Evolutionary conservation across 2,888 invertebrate genomes (phyloP), one percentile per base, ranked within the genome.

Genomic region (Theretra japonica): DNA sequence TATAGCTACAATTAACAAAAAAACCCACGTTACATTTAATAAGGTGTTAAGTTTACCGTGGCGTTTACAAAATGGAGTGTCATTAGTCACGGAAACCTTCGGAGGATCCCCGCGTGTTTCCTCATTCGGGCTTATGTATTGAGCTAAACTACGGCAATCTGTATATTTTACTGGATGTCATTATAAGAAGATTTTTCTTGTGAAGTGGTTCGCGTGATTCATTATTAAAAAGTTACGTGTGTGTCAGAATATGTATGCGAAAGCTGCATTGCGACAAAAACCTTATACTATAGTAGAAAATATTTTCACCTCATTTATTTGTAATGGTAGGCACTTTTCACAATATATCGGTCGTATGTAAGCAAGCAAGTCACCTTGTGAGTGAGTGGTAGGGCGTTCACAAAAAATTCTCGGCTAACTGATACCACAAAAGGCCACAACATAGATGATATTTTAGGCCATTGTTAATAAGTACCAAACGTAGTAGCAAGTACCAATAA

Each of bases 1-100:
- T 92, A 92, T 89, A 86, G 89, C 86, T 83, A 84, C 89, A 90
- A 93, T 93, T 93, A 93, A 89, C 91, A 90, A 92, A 93, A 89
- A 94, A 92, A 90, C 87, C 89, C 86, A 85, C 88, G 87, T 87
- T 77, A 80, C 82, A 78, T 86, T 92, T 92, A 91, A 93, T 91
- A 91, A 90, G 90, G 92, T 93, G 92, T 91, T 91, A 90, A 92
- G 88, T 90, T 90, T 87, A 84, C 87, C 86, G 84, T 84, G 75
- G 82, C 83, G 87, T 86, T 88, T 87, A 83, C 86, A 79, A 87
- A 92, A 89, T 88, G 84, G 85, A 86, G 82, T 83, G 79, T 79
- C 83, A 87, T 90, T 90, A 85, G 87, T 91, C 90, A 90, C 89
- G 89, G 79, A 78, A 79, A 81, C 79, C 78, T 79, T 74, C 73